Evolutionary conservation across 2,113 vertebrate species (phyloP), one percentile per base, ranked within the genome.

Genomic region (Sakesphorus luctuosus): DNA sequence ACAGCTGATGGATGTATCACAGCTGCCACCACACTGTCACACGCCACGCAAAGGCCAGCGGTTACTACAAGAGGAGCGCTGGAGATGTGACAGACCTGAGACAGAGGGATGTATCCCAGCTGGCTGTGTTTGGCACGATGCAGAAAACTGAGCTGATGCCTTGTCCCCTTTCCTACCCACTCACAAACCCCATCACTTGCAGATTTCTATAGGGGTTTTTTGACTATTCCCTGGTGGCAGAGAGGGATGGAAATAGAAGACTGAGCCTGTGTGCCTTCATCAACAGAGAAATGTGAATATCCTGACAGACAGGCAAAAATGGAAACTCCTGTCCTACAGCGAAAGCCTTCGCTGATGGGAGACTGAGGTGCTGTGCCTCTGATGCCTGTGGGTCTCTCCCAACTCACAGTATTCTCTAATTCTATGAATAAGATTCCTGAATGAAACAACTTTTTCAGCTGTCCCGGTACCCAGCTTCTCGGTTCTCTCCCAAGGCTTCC

Each of bases 141-240:
- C 74, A 26, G 17, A 28, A 35, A 21, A 4, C 25, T 0, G 16
- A 40, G 52, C 9, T 2, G 7, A 16, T 15, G 17, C 5, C 0
- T 58, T 26, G 18, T 4, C 13, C 26, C 16, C 35, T 59, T 59
- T 46, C 11, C 15, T 11, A 24, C 13, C 52, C 56, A 69, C 17
- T 55, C 52, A 69, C 38, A 38, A 12, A 18, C 9, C 8, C 26
- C n/a, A 21, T 29, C n/a, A 59, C 13, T 21, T 19, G 2, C 24
- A 38, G 20, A 11, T 29, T 29, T 65, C 20, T 18, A 1, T 21
- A 1, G 13, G 7, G 25, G 11, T 23, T 50, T 52, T 49, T 24
- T 40, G 35, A 28, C 21, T 83, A 38, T 36, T 73, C 25, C 29
- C 52, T 8, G 16, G 24, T 71, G 38, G 47, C 35, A 87, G 50